Percentiles rank a stretch among this genome's conserved stretches.
Evolutionary conservation across 30 jellyfish, hydroid and myxozoan genomes (phyloP).

Genomic region (Aurelia aurita): DNA sequence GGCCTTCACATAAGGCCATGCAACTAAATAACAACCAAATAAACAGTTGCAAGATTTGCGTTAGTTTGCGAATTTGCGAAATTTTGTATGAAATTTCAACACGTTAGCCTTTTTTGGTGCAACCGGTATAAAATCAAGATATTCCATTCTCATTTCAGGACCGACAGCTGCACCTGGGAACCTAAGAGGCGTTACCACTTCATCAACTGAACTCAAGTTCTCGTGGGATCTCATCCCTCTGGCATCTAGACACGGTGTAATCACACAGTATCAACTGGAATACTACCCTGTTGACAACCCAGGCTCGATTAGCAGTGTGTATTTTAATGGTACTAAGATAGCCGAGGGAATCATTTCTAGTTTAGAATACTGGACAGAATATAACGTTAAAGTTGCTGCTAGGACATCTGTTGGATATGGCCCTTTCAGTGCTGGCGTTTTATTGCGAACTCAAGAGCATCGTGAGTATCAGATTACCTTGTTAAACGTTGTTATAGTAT

Average conservation of each 20-base stretch:
- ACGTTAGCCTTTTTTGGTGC: no score
- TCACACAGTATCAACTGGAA: conserved; percentile 29
- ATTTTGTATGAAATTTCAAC: no score
- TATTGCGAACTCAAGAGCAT: conserved; percentile 47
- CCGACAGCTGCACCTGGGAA: conserved; percentile 52
- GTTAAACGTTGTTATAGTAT: neutral
- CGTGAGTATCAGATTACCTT: conserved; percentile 12
- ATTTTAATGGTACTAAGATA: conserved; percentile 17
- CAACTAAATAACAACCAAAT: no score
- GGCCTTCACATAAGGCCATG: no score
- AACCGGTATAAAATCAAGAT: no score
- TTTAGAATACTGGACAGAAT: conserved; percentile 40
- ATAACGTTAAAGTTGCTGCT: conserved; percentile 34
- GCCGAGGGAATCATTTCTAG: conserved; percentile 11
- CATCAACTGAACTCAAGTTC: conserved; percentile 40
- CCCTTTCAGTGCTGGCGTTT: conserved; percentile 10
- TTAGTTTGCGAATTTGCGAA: no score
- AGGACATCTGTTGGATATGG: conserved; percentile 50
- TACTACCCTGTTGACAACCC: conserved; percentile 16
- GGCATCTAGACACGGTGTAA: conserved; percentile 39
- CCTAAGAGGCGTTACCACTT: conserved; percentile 32
- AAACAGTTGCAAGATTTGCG: no score
- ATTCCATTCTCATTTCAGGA: neutral
- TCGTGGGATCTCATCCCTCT: conserved; percentile 38
- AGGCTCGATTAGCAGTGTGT: neutral